Percentiles rank a stretch among this genome's conserved stretches.
phyloP scores from a whole-genome alignment of 1,140 invertebrate genomes.

The Drosophila pallidifrons region DNA sequence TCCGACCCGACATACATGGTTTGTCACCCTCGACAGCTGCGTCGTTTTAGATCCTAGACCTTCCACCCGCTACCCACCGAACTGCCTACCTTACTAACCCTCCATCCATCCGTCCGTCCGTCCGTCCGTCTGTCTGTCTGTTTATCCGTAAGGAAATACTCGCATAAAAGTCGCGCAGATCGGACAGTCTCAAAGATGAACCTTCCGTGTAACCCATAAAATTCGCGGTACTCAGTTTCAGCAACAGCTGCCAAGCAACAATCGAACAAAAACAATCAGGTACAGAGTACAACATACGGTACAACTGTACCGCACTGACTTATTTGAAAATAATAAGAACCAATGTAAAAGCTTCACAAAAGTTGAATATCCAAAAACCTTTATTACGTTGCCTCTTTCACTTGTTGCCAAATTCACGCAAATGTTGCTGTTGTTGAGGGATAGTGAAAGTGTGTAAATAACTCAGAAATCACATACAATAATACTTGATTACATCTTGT shows the following conservation, averaged over 20 bases:
- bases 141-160: neutral
- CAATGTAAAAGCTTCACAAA: neutral
- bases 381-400: neutral
- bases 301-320: constrained; percentile 2
- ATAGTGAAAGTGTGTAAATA: constrained; percentile 18
- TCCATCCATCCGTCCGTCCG: neutral
- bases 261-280: too few species aligned
- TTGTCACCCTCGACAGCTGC: neutral
- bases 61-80: neutral
- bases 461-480: neutral
- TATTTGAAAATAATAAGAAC: neutral
- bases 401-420: neutral
- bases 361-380: too few species aligned
- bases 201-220: neutral
- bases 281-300: neutral
- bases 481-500: neutral
- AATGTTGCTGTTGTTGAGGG: neutral
- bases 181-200: too few species aligned
- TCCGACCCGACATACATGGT: neutral
- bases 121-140: neutral
- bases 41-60: too few species aligned
- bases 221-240: neutral
- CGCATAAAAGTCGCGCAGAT: too few species aligned
- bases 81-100: neutral
- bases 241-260: neutral